Evolutionary conservation across 2,888 invertebrate genomes (phyloP).

Genomic region (Cataglyphis cursor): DNA sequence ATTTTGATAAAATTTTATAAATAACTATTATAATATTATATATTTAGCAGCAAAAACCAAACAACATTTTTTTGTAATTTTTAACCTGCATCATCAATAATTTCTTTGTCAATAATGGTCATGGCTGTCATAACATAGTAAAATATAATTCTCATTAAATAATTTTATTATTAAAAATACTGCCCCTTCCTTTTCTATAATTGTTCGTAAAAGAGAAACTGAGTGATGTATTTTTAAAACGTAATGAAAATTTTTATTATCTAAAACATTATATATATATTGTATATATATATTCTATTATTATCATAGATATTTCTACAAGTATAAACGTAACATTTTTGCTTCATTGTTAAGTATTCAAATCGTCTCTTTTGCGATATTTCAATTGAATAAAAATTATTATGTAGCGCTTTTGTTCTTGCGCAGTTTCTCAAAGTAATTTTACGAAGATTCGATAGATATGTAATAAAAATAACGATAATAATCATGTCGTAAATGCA

Average conservation of each 20-base stretch:
- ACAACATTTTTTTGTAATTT: background rate
- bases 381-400: conserved; percentile 32
- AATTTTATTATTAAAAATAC: no score
- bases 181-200: no score
- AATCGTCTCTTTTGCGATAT: conserved; percentile 5
- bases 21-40: background rate
- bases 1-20: conserved; percentile 1
- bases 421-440: conserved; percentile 26
- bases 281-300: background rate
- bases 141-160: no score
- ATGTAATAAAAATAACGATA: conserved; percentile 26
- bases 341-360: background rate
- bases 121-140: no score
- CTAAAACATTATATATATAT: background rate
- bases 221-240: no score
- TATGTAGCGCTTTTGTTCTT: background rate
- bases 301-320: background rate
- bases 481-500: background rate
- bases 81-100: background rate
- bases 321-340: background rate
- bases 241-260: no score
- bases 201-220: no score
- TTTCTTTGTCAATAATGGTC: no score
- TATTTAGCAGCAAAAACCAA: background rate
- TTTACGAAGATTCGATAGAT: background rate